Evolutionary conservation across 2,113 vertebrate species (phyloP), one percentile per base, ranked within the genome.

Genomic region (Tragelaphus scriptus): DNA sequence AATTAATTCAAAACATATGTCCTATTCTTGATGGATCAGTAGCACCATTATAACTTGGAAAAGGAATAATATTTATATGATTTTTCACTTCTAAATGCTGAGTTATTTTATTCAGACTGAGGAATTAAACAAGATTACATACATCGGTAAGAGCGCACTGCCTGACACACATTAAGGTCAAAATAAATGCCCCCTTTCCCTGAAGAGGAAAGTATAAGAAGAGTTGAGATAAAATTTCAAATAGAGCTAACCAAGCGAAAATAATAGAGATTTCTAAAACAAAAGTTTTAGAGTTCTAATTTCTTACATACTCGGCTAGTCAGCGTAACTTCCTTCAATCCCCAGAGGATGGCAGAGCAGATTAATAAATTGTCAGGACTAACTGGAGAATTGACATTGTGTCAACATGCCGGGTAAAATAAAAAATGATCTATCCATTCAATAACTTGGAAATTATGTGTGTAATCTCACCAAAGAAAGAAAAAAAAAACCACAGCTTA

Each of bases 271-370:
- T 79, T 68, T 97, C 44, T 81, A n/a, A 81, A n/a, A 53, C 49
- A 97, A 44, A 91, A 95, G 36, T 56, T 92, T 85, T 13, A 86
- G 19, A n/a, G 17, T 61, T 94, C 59, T 95, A 88, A 53, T 51
- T 44, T 93, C 51, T 91, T 77, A 86, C 25, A 77, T 44, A 61
- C 26, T 36, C 56, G 71, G 47, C 86, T 82, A 40, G 79, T 81
- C 68, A 91, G 51, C 71, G 93, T 15, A 86, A 82, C 71, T 97
- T 96, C 89, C 93, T 95, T 80, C 47, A 75, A 2, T 95, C 49
- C 97, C 93, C 94, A 97, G 95, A 96, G 15, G 88, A 97, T 87
- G 94, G 97, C 95, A 96, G 92, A 94, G 30, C 51, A 95, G 93
- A 93, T 91, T 94, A 97, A 96, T 98, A 97, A 97, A 97, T 87